Percentiles rank a stretch among this genome's conserved stretches.
Evolutionary conservation across 2,888 invertebrate species (phyloP).

Genomic region (Auanema freiburgensis): DNA sequence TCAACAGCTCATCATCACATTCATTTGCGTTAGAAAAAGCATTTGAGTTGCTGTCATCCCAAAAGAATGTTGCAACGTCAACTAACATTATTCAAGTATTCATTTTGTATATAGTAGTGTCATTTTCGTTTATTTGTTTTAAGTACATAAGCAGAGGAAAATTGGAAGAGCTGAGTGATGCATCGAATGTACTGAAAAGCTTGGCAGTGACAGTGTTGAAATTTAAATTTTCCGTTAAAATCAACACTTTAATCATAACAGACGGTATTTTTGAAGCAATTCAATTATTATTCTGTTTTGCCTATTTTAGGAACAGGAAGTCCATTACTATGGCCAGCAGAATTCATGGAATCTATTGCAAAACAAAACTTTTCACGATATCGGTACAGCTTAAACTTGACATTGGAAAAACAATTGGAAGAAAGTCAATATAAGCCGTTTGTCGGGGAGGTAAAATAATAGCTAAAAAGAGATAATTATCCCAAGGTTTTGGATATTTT

Average conservation of each 20-base stretch:
- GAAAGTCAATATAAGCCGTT: too few species aligned
- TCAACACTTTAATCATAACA: constrained; percentile 15
- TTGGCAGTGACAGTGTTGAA: constrained; percentile 2
- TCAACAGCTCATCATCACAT: background rate
- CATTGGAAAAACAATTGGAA: too few species aligned
- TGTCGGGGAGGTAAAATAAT: too few species aligned
- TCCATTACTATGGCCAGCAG: constrained; percentile 9
- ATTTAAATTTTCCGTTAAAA: constrained; percentile 1
- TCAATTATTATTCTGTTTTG: too few species aligned
- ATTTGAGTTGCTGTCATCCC: background rate
- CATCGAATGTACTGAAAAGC: background rate
- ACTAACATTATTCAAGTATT: too few species aligned
- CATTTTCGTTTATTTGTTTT: background rate
- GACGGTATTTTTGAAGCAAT: constrained; percentile 9
- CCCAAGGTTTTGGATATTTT: too few species aligned
- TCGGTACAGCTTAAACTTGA: too few species aligned
- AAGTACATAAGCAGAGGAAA: constrained; percentile 22
- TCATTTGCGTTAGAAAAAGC: background rate
- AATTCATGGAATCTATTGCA: constrained; percentile 19
- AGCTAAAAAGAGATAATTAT: too few species aligned
- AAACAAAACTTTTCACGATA: constrained; percentile 8
- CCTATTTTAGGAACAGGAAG: constrained; percentile 7
- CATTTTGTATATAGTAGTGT: too few species aligned
- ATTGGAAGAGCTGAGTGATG: constrained; percentile 17
- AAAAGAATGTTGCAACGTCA: background rate